phyloP scores from a whole-genome alignment of 2,797 vertebrate species.

The Uromys caudimaculatus region DNA sequence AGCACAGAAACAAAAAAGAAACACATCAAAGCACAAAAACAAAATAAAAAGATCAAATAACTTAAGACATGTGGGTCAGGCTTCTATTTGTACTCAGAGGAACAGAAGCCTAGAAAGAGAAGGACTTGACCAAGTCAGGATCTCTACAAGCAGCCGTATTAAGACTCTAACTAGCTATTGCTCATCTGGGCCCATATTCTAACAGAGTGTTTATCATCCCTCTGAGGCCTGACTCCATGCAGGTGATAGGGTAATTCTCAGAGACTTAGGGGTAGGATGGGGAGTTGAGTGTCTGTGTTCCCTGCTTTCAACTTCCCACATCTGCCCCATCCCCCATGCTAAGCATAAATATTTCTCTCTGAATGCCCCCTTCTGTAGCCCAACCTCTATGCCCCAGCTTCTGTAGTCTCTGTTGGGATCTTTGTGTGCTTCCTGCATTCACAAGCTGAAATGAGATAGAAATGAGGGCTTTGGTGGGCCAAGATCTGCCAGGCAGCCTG shows the following conservation, averaged over 20 bases:
- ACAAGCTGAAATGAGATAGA: background rate
- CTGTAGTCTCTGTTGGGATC: accelerated
- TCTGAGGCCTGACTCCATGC: background rate
- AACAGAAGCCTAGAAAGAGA: background rate
- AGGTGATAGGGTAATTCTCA: background rate
- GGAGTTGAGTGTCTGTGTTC: background rate
- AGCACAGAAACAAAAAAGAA: background rate
- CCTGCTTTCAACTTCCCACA: too few relatives aligned
- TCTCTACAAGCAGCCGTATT: accelerated
- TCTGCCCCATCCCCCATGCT: background rate
- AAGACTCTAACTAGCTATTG: too few relatives aligned
- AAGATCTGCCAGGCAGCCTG: background rate
- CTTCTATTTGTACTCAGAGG: background rate
- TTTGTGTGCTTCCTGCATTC: accelerated
- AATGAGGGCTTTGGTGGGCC: background rate
- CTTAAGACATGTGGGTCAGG: background rate
- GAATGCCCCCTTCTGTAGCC: accelerated
- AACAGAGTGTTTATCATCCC: background rate
- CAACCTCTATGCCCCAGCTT: accelerated
- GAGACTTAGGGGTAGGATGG: background rate
- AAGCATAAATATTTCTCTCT: background rate
- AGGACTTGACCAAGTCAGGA: accelerated
- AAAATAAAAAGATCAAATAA: background rate
- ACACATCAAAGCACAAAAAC: too few relatives aligned
- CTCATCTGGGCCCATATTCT: accelerated